These are phyloP conservation scores for Escarpia spicata DNA, from an alignment of 2,888 invertebrate genomes.

Conservation along the genomic window DNA sequence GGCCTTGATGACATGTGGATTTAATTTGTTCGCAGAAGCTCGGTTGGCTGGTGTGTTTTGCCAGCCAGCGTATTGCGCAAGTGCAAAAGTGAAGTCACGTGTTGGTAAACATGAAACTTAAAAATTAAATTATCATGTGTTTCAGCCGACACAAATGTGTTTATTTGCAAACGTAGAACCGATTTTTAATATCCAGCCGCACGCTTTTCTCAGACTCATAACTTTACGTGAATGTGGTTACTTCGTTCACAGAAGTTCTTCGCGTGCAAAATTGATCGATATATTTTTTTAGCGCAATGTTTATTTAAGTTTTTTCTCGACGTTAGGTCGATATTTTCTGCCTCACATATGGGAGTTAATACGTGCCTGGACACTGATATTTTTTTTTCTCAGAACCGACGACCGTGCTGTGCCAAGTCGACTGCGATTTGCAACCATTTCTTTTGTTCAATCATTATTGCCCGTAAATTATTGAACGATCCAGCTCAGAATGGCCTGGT, in stretches of 20 bases:
- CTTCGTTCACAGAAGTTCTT: neutral
- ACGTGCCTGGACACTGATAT: neutral
- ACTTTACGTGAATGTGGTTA: neutral
- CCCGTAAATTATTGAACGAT: slow-evolving; percentile 10
- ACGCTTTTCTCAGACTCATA: too few species aligned
- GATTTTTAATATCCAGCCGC: too few species aligned
- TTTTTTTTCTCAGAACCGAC: neutral
- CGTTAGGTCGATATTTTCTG: neutral
- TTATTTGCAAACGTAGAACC: too few species aligned
- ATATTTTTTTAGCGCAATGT: neutral
- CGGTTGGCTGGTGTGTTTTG: too few species aligned
- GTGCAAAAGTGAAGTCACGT: too few species aligned
- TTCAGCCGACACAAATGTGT: too few species aligned
- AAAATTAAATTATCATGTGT: too few species aligned
- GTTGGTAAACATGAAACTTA: too few species aligned
- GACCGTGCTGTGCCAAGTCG: neutral
- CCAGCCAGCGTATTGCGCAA: too few species aligned
- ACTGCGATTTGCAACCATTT: neutral
- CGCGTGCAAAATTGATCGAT: neutral
- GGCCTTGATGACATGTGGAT: too few species aligned
- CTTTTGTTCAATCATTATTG: neutral
- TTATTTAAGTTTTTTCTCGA: too few species aligned
- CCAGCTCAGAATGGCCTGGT: neutral
- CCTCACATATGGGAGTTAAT: neutral
- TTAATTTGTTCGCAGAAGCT: too few species aligned